Evolutionary conservation across 2,888 invertebrate species (phyloP).

Genomic region (Theretra japonica): DNA sequence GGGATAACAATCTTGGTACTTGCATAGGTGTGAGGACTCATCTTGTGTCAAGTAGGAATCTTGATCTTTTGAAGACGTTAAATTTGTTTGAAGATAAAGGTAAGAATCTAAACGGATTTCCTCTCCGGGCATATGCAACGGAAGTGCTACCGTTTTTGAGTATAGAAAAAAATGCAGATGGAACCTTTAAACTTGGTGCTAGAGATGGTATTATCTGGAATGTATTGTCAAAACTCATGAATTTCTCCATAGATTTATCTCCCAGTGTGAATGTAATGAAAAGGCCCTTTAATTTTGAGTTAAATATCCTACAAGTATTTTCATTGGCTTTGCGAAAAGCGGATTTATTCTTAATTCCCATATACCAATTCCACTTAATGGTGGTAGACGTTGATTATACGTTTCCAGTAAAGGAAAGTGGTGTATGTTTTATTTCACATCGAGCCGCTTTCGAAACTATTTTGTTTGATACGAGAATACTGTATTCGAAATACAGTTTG

Average conservation of each 20-base stretch:
- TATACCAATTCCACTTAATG: constrained; percentile 71
- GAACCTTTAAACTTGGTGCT: constrained; percentile 52
- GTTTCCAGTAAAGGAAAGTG: constrained; percentile 68
- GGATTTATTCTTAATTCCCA: constrained; percentile 66
- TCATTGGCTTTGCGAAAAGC: constrained; percentile 63
- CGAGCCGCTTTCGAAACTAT: constrained; percentile 70
- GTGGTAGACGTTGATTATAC: constrained; percentile 67
- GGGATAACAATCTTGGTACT: constrained; percentile 62
- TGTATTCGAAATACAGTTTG: constrained; percentile 49
- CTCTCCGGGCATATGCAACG: constrained; percentile 53
- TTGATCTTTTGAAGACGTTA: constrained; percentile 38
- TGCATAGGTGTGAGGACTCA: constrained; percentile 63
- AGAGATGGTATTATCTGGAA: constrained; percentile 75
- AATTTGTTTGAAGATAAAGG: constrained; percentile 63
- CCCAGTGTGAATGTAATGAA: constrained; percentile 53
- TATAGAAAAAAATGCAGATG: constrained; percentile 53
- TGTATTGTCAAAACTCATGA: constrained; percentile 62
- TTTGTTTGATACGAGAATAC: constrained; percentile 60
- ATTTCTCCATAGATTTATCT: constrained; percentile 67
- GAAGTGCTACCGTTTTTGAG: constrained; percentile 62
- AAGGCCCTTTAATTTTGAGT: constrained; percentile 61
- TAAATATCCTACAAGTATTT: constrained; percentile 61
- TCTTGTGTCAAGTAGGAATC: constrained; percentile 30
- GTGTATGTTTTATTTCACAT: constrained; percentile 69
- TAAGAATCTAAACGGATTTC: constrained; percentile 64